Evolutionary conservation across 2,888 invertebrate genomes (phyloP).

Genomic region (Drosophila robusta): DNA sequence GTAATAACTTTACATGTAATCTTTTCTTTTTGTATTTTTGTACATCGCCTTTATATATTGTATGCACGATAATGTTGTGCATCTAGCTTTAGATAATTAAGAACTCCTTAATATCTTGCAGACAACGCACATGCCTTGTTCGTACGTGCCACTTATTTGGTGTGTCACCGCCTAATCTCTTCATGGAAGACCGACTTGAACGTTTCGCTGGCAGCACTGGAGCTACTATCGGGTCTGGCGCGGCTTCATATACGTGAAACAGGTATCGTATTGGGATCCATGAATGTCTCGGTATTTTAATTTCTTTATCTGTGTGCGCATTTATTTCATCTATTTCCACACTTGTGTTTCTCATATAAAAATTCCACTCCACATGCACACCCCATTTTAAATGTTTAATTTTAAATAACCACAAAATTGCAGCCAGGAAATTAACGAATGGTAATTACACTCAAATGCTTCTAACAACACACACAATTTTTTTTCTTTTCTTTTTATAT

Average conservation of each 20-base stretch:
- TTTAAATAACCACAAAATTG: constrained; percentile 40
- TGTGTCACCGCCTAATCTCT: constrained; percentile 97
- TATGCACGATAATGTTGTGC: too few species aligned
- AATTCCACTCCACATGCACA: constrained; percentile 13
- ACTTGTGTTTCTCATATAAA: constrained; percentile 36
- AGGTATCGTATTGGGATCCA: constrained; percentile 86
- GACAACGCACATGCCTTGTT: constrained; percentile 95
- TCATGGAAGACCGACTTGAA: constrained; percentile 98
- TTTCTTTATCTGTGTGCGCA: constrained; percentile 30
- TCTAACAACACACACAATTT: constrained; percentile 80
- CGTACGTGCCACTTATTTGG: constrained; percentile 95
- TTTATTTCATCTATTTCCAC: constrained; percentile 43
- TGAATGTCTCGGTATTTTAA: constrained; percentile 6
- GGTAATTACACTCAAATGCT: constrained; percentile 79
- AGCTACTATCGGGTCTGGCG: constrained; percentile 95
- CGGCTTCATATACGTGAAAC: constrained; percentile 95
- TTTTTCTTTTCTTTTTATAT: constrained; percentile 69
- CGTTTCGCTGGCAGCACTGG: constrained; percentile 96
- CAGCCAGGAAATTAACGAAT: constrained; percentile 84
- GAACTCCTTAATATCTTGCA: constrained; percentile 80
- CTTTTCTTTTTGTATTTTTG: constrained; percentile 7
- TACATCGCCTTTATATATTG: not conserved
- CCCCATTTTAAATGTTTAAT: constrained; percentile 8
- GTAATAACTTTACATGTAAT: constrained; percentile 67
- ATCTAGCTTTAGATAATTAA: constrained; percentile 1